Conservation (phyloP, 2,113 vertebrate genomes). For the Atlantisia rogersi region DNA sequence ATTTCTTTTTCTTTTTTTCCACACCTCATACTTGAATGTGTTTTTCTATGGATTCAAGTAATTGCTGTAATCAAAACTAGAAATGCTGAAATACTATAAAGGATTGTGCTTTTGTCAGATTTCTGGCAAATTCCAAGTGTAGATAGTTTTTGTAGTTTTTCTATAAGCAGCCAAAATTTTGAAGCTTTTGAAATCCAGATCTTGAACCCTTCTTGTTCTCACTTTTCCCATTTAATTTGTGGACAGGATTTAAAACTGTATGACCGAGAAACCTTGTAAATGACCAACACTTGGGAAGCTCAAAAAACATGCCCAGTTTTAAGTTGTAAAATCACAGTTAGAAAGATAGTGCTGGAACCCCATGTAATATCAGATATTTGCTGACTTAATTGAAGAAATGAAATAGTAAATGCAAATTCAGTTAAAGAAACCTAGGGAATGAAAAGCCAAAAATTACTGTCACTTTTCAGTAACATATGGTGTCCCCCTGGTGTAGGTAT, state of each 20-base stretch:
- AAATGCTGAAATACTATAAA: neutral
- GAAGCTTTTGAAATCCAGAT: neutral
- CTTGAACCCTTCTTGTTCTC: neutral
- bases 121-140: neutral
- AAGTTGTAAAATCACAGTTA: neutral
- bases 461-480: neutral
- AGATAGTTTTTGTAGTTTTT: neutral
- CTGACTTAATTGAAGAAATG: neutral
- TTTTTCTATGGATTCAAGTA: neutral
- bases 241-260: neutral
- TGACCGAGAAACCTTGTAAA: neutral
- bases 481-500: accelerated
- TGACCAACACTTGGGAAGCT: neutral
- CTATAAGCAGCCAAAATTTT: neutral
- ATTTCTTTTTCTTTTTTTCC: neutral
- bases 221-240: neutral
- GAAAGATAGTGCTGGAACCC: neutral
- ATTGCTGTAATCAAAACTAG: neutral
- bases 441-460: neutral
- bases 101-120: neutral
- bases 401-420: neutral
- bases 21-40: neutral
- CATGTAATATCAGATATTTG: neutral
- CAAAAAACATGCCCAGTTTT: neutral
- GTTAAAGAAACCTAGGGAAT: neutral